Conservation (phyloP, 1,140 invertebrate genomes). For the Aradophagus sp. region DNA sequence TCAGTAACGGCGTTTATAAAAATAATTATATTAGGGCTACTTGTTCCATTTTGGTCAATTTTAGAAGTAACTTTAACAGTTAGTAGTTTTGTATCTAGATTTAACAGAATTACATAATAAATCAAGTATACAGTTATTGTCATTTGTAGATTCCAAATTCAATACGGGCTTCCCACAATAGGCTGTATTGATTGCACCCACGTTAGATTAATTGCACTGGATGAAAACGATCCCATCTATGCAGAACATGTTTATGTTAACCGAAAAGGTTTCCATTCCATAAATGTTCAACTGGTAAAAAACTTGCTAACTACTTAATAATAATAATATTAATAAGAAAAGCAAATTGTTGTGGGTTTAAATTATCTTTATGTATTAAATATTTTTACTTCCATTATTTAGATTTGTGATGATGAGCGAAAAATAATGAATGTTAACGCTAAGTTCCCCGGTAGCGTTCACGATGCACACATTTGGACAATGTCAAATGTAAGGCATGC, state of each 20-base stretch:
- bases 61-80: too few species aligned
- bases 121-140: not conserved
- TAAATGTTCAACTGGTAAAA: constrained; percentile 15
- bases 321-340: not conserved
- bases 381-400: not conserved
- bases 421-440: constrained; percentile 8
- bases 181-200: constrained; percentile 14
- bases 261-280: constrained; percentile 13
- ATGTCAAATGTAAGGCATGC: not conserved
- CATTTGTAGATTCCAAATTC: not conserved
- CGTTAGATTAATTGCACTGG: constrained; percentile 3
- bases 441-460: constrained; percentile 6
- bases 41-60: too few species aligned
- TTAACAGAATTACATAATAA: not conserved
- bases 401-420: constrained; percentile 7
- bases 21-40: too few species aligned
- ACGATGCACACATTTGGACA: constrained; percentile 9
- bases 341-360: not conserved
- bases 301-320: not conserved
- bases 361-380: not conserved
- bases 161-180: constrained; percentile 1
- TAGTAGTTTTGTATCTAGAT: too few species aligned
- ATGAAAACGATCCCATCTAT: not conserved
- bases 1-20: too few species aligned
- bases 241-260: constrained; percentile 12